These are phyloP conservation scores for Brachyhypopomus gauderio DNA, from an alignment of 2,113 vertebrate genomes.

Conservation along the genomic window DNA sequence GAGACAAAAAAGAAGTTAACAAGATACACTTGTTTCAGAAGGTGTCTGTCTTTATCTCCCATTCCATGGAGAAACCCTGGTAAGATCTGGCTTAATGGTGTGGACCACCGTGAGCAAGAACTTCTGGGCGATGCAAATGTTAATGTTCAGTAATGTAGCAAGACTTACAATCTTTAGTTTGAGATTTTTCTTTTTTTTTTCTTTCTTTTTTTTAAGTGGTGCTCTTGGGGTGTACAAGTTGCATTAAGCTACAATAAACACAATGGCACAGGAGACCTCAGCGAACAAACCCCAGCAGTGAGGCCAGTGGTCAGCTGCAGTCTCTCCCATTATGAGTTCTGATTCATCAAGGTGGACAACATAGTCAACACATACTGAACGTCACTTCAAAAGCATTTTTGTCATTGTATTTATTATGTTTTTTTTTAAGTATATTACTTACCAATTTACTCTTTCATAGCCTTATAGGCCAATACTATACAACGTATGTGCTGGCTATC, in stretches of 20 bases:
- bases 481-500: conserved; percentile 24
- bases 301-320: conserved; percentile 64
- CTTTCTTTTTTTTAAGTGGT: conserved; percentile 63
- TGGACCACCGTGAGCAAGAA: conserved; percentile 36
- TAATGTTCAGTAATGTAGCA: conserved; percentile 56
- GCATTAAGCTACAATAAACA: conserved; percentile 75
- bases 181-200: conserved; percentile 31
- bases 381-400: conserved; percentile 64
- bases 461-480: conserved; percentile 29
- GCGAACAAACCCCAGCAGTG: conserved; percentile 66
- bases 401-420: conserved; percentile 41
- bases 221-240: conserved; percentile 70
- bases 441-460: conserved; percentile 41
- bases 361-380: neutral
- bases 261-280: conserved; percentile 78
- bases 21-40: conserved; percentile 67
- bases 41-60: conserved; percentile 71
- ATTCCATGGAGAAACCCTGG: conserved; percentile 73
- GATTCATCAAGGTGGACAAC: conserved; percentile 61
- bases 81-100: conserved; percentile 36
- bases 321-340: conserved; percentile 52
- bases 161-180: conserved; percentile 48
- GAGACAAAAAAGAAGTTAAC: conserved; percentile 69
- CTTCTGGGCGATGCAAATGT: conserved; percentile 48
- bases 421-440: conserved; percentile 45